Conservation (phyloP, 2,797 vertebrate species). For the Myotis planiceps region DNA sequence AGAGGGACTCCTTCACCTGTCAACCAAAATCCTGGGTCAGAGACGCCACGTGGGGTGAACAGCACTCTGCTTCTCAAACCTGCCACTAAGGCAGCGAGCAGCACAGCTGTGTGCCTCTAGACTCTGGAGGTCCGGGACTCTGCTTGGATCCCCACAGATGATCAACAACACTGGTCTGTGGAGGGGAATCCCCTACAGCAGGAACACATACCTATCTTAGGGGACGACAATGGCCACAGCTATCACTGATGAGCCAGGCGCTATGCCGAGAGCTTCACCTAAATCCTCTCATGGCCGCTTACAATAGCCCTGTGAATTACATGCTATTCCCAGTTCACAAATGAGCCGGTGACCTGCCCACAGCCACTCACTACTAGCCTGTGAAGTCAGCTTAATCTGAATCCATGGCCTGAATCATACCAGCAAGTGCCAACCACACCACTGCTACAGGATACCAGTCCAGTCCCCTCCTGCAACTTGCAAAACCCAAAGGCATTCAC, state of each 20-base stretch:
- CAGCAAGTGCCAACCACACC: neutral
- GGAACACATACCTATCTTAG: neutral
- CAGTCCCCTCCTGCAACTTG: neutral
- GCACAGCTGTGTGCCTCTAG: neutral
- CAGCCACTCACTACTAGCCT: neutral
- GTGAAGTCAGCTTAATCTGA: neutral
- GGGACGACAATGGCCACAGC: fast-evolving
- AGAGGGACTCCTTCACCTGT: conserved; percentile 94
- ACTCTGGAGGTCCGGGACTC: neutral
- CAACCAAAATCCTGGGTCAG: conserved; percentile 40
- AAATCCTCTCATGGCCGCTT: neutral
- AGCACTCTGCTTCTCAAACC: neutral
- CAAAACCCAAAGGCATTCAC: neutral
- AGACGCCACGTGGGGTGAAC: fast-evolving
- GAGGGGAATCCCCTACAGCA: neutral
- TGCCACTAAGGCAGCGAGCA: fast-evolving
- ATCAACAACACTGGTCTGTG: neutral
- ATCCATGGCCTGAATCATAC: neutral
- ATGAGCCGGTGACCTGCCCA: neutral
- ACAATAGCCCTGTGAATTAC: neutral
- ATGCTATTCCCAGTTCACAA: neutral
- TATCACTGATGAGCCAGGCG: fast-evolving
- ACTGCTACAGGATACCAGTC: no score
- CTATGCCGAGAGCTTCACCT: neutral
- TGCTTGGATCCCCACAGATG: neutral